Conservation (phyloP, 2,113 vertebrate genomes). For the Dunckerocampus dactyliophorus region DNA sequence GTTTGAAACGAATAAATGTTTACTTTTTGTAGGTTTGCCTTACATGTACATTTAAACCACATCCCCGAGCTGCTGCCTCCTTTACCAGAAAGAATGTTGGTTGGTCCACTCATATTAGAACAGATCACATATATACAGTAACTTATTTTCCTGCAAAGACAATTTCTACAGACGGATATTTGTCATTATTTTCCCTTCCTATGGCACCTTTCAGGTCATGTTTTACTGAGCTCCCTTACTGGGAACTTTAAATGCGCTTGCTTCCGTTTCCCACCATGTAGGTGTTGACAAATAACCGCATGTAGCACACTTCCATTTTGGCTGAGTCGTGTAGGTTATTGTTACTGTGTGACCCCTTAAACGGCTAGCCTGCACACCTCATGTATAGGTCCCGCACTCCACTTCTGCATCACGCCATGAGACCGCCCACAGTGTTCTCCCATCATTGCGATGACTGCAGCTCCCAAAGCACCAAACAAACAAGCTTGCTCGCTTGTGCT, state of each 20-base stretch:
- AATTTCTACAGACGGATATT: not conserved
- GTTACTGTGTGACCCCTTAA: conserved; percentile 2
- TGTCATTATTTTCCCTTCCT: not conserved
- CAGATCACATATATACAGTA: too few species aligned
- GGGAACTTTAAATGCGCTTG: conserved; percentile 2
- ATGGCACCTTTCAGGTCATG: not conserved
- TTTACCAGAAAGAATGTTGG: too few species aligned
- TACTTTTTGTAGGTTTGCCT: too few species aligned
- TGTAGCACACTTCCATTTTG: not conserved
- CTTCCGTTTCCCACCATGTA: not conserved
- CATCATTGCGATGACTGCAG: conserved; percentile 38
- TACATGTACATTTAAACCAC: too few species aligned
- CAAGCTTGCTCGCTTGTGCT: conserved; percentile 27
- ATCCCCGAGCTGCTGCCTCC: too few species aligned
- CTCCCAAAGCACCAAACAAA: conserved; percentile 47
- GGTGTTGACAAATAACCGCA: conserved; percentile 1
- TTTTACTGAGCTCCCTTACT: not conserved
- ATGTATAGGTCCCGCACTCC: not conserved
- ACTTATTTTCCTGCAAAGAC: too few species aligned
- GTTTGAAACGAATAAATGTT: too few species aligned
- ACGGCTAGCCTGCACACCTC: not conserved
- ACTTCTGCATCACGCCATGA: conserved; percentile 42
- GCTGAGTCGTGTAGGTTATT: conserved; percentile 1
- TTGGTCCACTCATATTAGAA: too few species aligned
- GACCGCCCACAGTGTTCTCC: conserved; percentile 40